These are phyloP conservation scores for Poeciliopsis turrubarensis DNA, from an alignment of 2,113 vertebrate genomes.

Conservation along the genomic window DNA sequence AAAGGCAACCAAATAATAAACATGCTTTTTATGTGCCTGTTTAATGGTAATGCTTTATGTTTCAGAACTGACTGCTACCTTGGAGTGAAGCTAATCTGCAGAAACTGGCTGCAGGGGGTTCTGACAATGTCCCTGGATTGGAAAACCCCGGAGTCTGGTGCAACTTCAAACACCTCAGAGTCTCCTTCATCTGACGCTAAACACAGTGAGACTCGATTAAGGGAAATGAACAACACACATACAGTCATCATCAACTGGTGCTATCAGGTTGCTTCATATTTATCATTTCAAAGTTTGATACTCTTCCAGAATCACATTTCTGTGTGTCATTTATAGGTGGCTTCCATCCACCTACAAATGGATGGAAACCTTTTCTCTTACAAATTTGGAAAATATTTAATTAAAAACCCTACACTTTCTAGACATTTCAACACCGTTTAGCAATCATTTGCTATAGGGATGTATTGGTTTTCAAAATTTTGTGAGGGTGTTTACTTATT, in stretches of 20 bases:
- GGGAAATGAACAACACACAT: neutral
- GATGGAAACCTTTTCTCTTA: too few species aligned
- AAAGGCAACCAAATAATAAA: neutral
- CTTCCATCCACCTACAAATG: too few species aligned
- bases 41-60: neutral
- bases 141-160: constrained; percentile 81
- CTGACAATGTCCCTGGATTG: constrained; percentile 50
- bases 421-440: too few species aligned
- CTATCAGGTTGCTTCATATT: too few species aligned
- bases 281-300: too few species aligned
- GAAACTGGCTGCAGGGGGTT: constrained; percentile 55
- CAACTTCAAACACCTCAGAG: constrained; percentile 76
- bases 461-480: neutral
- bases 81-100: constrained; percentile 88
- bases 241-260: too few species aligned
- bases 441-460: neutral
- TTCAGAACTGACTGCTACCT: constrained; percentile 71
- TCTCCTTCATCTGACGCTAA: constrained; percentile 53
- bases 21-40: neutral
- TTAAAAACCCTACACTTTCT: neutral
- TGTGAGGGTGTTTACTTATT: constrained; percentile 73
- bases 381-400: too few species aligned
- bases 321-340: too few species aligned
- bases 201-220: constrained; percentile 2
- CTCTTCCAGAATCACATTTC: too few species aligned